These are phyloP conservation scores for Bactericera cockerelli DNA, from an alignment of 1,140 invertebrate genomes.

Conservation along the genomic window DNA sequence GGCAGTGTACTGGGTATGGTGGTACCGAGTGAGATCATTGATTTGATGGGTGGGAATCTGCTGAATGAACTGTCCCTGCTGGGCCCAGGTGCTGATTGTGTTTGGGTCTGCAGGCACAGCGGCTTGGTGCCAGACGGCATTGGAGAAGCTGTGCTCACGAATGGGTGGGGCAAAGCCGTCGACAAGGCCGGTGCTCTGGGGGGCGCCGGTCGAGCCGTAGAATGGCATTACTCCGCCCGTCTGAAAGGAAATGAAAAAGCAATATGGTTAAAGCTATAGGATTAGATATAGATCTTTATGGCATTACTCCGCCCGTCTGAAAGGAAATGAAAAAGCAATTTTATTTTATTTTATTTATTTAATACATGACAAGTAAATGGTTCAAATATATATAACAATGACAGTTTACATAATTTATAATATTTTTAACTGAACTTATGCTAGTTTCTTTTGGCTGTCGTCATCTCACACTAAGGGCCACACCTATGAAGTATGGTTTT, in stretches of 20 bases:
- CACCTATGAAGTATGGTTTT: too few relatives aligned
- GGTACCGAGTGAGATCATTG: conserved; percentile 21
- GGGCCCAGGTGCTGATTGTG: conserved; percentile 21
- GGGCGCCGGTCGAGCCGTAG: conserved; percentile 15
- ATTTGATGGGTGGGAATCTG: conserved; percentile 22
- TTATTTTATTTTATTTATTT: too few relatives aligned
- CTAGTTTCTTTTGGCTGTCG: too few relatives aligned
- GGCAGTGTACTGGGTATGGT: conserved; percentile 21
- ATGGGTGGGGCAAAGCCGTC: conserved; percentile 20
- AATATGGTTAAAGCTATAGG: too few relatives aligned
- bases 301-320: conserved; percentile 20
- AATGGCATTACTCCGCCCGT: conserved; percentile 20
- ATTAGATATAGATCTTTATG: conserved; percentile 12
- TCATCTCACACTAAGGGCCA: too few relatives aligned
- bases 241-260: conserved; percentile 15
- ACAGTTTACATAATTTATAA: too few relatives aligned
- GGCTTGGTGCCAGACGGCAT: conserved; percentile 23
- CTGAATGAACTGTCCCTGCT: conserved; percentile 24
- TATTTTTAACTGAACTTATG: too few relatives aligned
- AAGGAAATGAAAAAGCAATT: conserved; percentile 12
- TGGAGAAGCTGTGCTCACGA: conserved; percentile 20
- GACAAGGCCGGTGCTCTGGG: conserved; percentile 16
- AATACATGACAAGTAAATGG: too few relatives aligned
- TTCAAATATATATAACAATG: too few relatives aligned
- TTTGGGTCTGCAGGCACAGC: conserved; percentile 19